phyloP scores from a whole-genome alignment of 2,797 vertebrate genomes.

The Danio albolineatus region DNA sequence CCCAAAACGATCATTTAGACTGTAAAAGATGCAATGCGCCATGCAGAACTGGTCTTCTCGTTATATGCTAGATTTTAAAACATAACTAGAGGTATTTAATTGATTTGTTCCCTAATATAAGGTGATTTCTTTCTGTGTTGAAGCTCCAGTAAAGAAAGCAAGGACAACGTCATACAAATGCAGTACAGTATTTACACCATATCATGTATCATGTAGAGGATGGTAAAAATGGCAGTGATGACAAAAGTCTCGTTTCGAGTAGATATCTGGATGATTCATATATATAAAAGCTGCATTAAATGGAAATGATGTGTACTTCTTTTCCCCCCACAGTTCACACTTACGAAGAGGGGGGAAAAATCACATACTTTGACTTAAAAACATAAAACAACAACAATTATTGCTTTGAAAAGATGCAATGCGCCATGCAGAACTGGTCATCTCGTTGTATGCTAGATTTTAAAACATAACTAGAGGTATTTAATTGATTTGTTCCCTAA shows the following conservation, averaged over 20 bases:
- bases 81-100: neutral
- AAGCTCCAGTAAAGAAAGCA: neutral
- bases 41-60: neutral
- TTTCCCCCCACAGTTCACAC: neutral
- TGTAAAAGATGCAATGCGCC: neutral
- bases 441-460: neutral
- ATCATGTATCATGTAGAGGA: too few species aligned
- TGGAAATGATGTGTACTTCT: too few species aligned
- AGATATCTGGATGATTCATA: neutral
- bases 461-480: neutral
- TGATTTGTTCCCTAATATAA: neutral
- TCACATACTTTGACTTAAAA: neutral
- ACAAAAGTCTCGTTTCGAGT: neutral
- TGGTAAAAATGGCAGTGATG: neutral
- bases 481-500: neutral
- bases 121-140: neutral
- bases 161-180: neutral
- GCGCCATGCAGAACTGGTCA: neutral
- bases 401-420: neutral
- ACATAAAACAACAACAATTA: too few species aligned
- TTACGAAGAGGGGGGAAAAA: neutral
- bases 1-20: neutral
- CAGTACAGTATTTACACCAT: neutral
- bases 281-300: neutral
- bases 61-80: neutral